Evolutionary conservation across 35 echinoderm and acorn worm species (phyloP).

Genomic region (Lytechinus pictus): DNA sequence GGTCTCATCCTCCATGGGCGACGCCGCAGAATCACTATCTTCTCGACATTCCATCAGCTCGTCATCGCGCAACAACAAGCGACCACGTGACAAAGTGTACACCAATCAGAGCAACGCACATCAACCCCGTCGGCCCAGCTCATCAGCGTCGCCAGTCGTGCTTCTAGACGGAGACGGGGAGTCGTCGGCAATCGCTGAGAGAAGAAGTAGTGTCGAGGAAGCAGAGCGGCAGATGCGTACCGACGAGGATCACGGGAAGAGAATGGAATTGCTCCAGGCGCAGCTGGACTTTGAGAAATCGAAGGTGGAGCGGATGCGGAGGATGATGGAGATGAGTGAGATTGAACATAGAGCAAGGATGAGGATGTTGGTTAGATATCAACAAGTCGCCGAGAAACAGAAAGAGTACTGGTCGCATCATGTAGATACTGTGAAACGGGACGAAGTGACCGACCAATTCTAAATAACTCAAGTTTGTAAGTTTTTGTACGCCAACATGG

Average conservation of each 20-base stretch:
- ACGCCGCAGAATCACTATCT: conserved; percentile 32
- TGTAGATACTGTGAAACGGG: not conserved
- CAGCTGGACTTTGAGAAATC: conserved; percentile 37
- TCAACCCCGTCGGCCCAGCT: not conserved
- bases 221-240: conserved; percentile 7
- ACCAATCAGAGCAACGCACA: conserved; percentile 15
- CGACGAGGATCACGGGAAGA: conserved; percentile 36
- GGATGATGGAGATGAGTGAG: conserved; percentile 47
- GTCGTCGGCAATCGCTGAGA: not conserved
- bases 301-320: conserved; percentile 32
- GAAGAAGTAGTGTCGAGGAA: not conserved
- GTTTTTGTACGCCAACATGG: not conserved
- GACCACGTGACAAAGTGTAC: not conserved
- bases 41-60: not conserved
- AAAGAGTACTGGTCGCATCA: conserved; percentile 44
- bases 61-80: conserved; percentile 10
- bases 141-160: not conserved
- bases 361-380: conserved; percentile 38
- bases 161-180: not conserved
- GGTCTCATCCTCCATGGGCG: conserved; percentile 14
- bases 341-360: conserved; percentile 32
- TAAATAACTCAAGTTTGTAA: not conserved
- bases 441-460: not conserved
- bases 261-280: conserved; percentile 21
- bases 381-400: conserved; percentile 53